Percentiles rank a stretch among this genome's conserved stretches.
phyloP scores from a whole-genome alignment of 2,797 vertebrate genomes.

The Sorex maritimensis region DNA sequence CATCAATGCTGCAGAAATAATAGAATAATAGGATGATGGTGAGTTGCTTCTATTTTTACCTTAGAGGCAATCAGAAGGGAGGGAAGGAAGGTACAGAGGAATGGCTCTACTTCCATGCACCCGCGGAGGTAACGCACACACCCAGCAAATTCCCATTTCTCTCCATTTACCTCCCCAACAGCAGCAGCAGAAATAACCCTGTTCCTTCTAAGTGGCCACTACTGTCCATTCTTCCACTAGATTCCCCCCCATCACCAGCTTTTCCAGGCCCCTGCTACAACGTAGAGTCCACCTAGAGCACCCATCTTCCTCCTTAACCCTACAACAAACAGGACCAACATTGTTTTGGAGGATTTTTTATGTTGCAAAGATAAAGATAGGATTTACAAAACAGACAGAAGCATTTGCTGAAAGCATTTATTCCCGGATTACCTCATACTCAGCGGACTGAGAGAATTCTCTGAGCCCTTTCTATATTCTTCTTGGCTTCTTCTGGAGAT shows the following conservation, averaged over 20 bases:
- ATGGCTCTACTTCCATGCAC: background rate
- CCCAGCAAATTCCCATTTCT: background rate
- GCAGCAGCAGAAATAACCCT: too few relatives aligned
- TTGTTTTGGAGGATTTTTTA: conserved; percentile 24
- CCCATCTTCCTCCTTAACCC: background rate
- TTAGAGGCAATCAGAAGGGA: background rate
- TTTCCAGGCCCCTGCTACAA: too few relatives aligned
- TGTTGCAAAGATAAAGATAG: background rate
- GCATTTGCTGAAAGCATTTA: background rate
- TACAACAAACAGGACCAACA: conserved; percentile 6
- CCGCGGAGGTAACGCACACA: background rate
- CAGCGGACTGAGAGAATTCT: background rate
- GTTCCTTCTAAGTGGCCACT: background rate
- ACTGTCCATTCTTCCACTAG: background rate
- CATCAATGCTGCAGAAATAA: background rate
- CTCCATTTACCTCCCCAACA: background rate
- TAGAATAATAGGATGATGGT: background rate
- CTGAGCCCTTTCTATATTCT: background rate
- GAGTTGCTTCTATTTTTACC: conserved; percentile 34
- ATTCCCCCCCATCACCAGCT: background rate
- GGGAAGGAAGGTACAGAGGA: background rate
- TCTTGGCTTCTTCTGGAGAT: background rate
- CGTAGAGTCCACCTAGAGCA: background rate
- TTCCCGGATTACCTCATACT: background rate
- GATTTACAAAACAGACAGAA: background rate